phyloP scores from a whole-genome alignment of 2,113 vertebrate species.

The Eleginops maclovinus region DNA sequence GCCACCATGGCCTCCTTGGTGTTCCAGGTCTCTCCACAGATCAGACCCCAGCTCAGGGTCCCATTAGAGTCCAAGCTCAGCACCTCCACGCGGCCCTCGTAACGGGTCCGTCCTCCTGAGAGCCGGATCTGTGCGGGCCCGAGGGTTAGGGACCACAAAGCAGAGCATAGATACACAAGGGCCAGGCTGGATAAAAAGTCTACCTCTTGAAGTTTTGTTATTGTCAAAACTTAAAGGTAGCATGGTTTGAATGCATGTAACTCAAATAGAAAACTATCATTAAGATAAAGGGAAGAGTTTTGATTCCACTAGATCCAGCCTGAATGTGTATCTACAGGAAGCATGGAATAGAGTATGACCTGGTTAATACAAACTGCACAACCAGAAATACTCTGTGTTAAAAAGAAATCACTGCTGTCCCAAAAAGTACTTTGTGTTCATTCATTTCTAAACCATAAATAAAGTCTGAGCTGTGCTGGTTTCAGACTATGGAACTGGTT shows the following conservation, averaged over 20 bases:
- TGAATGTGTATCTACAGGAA: constrained; percentile 47
- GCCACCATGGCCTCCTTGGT: constrained; percentile 91
- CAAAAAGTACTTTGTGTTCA: neutral
- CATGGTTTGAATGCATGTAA: neutral
- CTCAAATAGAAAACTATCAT: neutral
- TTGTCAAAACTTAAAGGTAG: neutral
- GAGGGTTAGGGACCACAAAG: constrained; percentile 59
- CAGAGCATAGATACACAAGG: constrained; percentile 45
- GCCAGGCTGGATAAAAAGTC: constrained; percentile 11
- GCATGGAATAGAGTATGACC: constrained; percentile 14
- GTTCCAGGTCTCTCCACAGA: constrained; percentile 94
- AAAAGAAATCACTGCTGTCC: constrained; percentile 34
- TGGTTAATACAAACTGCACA: constrained; percentile 5
- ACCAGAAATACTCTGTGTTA: constrained; percentile 35
- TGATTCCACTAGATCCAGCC: neutral
- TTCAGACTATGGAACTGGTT: neutral
- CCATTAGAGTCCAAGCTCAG: constrained; percentile 80
- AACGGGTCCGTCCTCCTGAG: constrained; percentile 90
- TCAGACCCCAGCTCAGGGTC: constrained; percentile 89
- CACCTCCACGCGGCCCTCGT: constrained; percentile 95
- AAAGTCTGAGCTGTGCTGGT: neutral
- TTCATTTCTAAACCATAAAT: neutral
- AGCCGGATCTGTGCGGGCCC: constrained; percentile 89
- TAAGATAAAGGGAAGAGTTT: constrained; percentile 27
- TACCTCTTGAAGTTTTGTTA: neutral